These are phyloP conservation scores for Lamellibrachia satsuma DNA, from an alignment of 2,888 invertebrate species.

Conservation along the genomic window DNA sequence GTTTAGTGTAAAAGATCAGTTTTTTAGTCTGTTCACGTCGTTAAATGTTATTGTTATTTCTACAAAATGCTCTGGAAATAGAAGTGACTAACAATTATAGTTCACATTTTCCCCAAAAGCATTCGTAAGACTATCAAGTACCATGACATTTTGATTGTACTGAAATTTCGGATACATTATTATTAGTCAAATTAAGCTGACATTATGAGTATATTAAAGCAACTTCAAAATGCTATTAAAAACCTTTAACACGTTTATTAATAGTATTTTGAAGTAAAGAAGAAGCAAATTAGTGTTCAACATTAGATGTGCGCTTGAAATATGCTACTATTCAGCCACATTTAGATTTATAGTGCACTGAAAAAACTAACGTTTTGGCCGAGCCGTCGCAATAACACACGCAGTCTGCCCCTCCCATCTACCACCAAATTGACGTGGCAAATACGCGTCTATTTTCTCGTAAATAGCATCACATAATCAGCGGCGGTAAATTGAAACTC, in stretches of 20 bases:
- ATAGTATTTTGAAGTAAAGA: too few relatives aligned
- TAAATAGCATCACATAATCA: background rate
- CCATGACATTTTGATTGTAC: too few relatives aligned
- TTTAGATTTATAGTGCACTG: too few relatives aligned
- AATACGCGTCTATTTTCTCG: background rate
- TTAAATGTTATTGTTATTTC: background rate
- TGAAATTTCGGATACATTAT: too few relatives aligned
- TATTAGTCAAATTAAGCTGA: too few relatives aligned
- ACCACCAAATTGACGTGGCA: background rate
- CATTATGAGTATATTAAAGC: too few relatives aligned
- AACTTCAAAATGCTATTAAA: too few relatives aligned
- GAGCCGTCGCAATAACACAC: background rate
- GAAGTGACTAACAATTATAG: background rate
- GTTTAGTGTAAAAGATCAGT: background rate
- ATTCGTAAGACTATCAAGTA: too few relatives aligned
- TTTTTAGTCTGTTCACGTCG: background rate
- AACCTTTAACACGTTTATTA: too few relatives aligned
- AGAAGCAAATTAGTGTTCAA: too few relatives aligned
- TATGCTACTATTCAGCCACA: too few relatives aligned
- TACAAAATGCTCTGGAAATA: background rate
- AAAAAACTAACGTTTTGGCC: background rate
- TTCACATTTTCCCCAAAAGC: background rate
- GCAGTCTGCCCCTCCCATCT: background rate
- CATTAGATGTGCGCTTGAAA: too few relatives aligned
- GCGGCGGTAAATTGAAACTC: background rate